These are phyloP conservation scores for Andrena bicolor DNA, from an alignment of 2,888 invertebrate species.

Conservation along the genomic window DNA sequence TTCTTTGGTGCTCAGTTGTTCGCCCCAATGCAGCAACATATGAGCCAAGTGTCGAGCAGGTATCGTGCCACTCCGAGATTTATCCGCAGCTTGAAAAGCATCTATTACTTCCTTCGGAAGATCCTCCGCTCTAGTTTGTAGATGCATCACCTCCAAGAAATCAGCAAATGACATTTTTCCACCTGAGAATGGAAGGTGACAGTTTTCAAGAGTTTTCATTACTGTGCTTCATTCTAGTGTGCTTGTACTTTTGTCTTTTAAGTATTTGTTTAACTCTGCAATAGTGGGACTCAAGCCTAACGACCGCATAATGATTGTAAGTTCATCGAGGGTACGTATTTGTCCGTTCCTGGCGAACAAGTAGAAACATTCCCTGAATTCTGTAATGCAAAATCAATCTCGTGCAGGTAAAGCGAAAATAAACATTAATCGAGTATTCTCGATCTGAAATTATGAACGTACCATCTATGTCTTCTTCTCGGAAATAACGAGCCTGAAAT, in stretches of 20 bases:
- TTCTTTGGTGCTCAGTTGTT: slow-evolving; percentile 90
- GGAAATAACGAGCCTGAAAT: slow-evolving; percentile 95
- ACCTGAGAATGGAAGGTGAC: slow-evolving; percentile 85
- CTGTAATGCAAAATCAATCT: slow-evolving; percentile 85
- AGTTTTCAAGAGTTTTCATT: background rate
- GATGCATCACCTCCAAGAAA: slow-evolving; percentile 97
- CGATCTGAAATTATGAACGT: slow-evolving; percentile 61
- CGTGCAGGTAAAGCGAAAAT: background rate
- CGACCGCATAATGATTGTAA: slow-evolving; percentile 97
- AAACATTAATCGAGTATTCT: background rate
- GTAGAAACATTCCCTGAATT: slow-evolving; percentile 98
- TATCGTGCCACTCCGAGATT: slow-evolving; percentile 90
- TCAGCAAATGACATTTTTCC: slow-evolving; percentile 98
- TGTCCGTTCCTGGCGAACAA: slow-evolving; percentile 96
- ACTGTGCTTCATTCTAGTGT: too few relatives aligned
- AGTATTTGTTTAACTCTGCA: slow-evolving; percentile 94
- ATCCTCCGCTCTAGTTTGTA: slow-evolving; percentile 94
- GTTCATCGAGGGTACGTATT: slow-evolving; percentile 94
- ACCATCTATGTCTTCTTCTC: slow-evolving; percentile 98
- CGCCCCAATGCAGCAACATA: slow-evolving; percentile 96
- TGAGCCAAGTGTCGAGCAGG: slow-evolving; percentile 94
- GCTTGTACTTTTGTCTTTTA: slow-evolving; percentile 88
- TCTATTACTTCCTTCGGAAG: slow-evolving; percentile 94
- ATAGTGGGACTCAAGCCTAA: slow-evolving; percentile 97
- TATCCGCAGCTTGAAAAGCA: slow-evolving; percentile 95